phyloP scores from a whole-genome alignment of 2,113 vertebrate species.

The Centrocercus urophasianus region DNA sequence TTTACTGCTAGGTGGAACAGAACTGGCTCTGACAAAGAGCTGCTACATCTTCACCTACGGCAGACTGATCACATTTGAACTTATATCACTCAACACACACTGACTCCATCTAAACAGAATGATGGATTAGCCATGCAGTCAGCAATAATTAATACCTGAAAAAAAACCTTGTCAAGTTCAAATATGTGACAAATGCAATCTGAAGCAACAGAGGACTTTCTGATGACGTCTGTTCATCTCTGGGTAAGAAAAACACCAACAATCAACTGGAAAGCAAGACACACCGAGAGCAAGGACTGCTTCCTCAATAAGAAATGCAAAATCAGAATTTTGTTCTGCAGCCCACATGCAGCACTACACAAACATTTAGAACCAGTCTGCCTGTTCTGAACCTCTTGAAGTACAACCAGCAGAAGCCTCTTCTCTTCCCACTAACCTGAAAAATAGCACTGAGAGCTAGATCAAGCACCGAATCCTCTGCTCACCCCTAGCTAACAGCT shows the following conservation, averaged over 20 bases:
- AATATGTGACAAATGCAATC: slow-evolving; percentile 22
- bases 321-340: neutral
- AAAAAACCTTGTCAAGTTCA: slow-evolving; percentile 48
- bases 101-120: slow-evolving; percentile 36
- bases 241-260: slow-evolving; percentile 8
- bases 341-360: neutral
- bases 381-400: neutral
- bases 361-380: slow-evolving; percentile 10
- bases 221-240: slow-evolving; percentile 1
- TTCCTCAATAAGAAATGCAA: neutral
- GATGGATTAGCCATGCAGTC: slow-evolving; percentile 60
- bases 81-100: slow-evolving; percentile 43
- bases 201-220: slow-evolving; percentile 44
- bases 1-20: slow-evolving; percentile 14
- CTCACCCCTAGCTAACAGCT: neutral
- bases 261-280: neutral
- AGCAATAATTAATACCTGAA: slow-evolving; percentile 57
- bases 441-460: neutral
- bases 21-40: slow-evolving; percentile 34
- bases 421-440: neutral
- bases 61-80: slow-evolving; percentile 37
- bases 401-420: neutral
- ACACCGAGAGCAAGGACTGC: neutral
- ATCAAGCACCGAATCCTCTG: neutral
- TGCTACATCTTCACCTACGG: slow-evolving; percentile 20